Conservation (phyloP, 1,140 invertebrate species). For the Drosophila subpulchrella region DNA sequence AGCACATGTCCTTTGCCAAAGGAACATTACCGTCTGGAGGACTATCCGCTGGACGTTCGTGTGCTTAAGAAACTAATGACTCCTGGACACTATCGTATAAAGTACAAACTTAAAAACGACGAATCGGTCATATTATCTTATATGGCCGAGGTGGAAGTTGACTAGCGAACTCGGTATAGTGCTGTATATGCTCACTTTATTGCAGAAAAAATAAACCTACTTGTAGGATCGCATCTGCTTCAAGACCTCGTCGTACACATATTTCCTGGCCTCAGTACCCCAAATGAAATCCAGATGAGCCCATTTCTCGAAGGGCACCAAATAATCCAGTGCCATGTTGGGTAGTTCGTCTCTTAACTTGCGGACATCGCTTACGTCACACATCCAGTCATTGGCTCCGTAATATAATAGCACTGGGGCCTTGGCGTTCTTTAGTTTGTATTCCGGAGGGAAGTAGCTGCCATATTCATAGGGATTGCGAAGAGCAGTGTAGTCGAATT, state of each 20-base stretch:
- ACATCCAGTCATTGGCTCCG: constrained; percentile 87
- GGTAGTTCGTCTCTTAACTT: constrained; percentile 83
- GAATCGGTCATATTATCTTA: constrained; percentile 36
- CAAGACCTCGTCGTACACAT: constrained; percentile 86
- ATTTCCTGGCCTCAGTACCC: constrained; percentile 86
- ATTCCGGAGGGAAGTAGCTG: constrained; percentile 85
- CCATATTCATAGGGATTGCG: constrained; percentile 85
- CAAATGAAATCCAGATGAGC: constrained; percentile 90
- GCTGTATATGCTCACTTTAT: constrained; percentile 27
- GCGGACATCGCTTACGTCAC: constrained; percentile 87
- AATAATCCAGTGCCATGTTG: constrained; percentile 78
- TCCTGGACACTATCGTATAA: constrained; percentile 51
- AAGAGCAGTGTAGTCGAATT: constrained; percentile 84
- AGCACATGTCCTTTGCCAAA: constrained; percentile 52
- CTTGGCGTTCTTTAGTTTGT: constrained; percentile 87
- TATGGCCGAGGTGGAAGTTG: constrained; percentile 6
- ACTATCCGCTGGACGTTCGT: constrained; percentile 52
- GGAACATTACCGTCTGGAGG: constrained; percentile 41
- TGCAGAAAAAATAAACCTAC: constrained; percentile 34
- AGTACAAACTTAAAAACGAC: constrained; percentile 11
- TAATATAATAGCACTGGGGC: constrained; percentile 88
- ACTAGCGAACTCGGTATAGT: constrained; percentile 1
- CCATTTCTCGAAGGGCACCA: constrained; percentile 87
- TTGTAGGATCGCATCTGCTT: constrained; percentile 64
- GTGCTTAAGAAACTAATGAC: constrained; percentile 29